phyloP scores from a whole-genome alignment of 2,888 invertebrate species.

The Chloromyia formosa region DNA sequence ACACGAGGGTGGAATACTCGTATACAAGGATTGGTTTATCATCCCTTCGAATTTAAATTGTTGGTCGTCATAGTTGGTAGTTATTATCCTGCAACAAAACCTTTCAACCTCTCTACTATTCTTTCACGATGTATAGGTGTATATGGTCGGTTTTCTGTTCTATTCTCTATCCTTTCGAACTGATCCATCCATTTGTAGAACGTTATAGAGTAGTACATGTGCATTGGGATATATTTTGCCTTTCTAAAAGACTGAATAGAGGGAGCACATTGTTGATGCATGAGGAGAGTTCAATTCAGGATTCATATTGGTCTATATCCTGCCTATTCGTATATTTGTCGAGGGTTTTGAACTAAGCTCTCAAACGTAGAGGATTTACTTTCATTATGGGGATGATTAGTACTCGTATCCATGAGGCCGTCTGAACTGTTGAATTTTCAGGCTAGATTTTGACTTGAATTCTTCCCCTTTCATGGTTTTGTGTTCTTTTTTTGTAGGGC shows the following conservation, averaged over 20 bases:
- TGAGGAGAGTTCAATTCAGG: not conserved
- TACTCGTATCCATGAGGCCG: not conserved
- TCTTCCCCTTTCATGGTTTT: not conserved
- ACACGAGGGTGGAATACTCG: conserved; percentile 22
- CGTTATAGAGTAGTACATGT: not conserved
- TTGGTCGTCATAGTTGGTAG: conserved; percentile 30
- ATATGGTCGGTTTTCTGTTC: not conserved
- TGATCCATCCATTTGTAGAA: conserved; percentile 5
- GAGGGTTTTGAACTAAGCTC: not conserved
- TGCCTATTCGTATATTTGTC: not conserved
- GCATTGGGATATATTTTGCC: conserved; percentile 1
- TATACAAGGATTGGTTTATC: conserved; percentile 44
- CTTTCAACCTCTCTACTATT: conserved; percentile 10
- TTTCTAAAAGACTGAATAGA: not conserved
- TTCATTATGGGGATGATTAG: conserved; percentile 30
- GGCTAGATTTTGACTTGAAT: not conserved
- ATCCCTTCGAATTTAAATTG: conserved; percentile 47
- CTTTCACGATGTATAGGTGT: conserved; percentile 7
- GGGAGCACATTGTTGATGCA: not conserved
- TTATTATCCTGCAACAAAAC: conserved; percentile 38
- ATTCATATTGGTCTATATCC: not conserved
- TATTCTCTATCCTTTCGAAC: not conserved
- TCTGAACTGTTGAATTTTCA: not conserved
- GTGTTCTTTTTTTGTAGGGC: too few relatives aligned
- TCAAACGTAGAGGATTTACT: conserved; percentile 22